phyloP scores from a whole-genome alignment of 2,888 invertebrate genomes.

The Tenthredo livida region DNA sequence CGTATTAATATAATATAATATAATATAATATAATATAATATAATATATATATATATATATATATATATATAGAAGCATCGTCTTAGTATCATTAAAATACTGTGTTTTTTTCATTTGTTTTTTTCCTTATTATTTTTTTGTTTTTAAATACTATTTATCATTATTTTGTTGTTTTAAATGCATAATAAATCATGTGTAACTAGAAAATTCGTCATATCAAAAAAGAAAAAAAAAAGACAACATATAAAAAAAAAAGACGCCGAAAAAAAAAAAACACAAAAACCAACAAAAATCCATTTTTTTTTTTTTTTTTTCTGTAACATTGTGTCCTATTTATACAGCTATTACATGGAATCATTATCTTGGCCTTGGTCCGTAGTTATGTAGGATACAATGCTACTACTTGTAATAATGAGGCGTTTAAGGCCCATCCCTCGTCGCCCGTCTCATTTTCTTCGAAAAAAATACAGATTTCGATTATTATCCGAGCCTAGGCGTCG shows the following conservation, averaged over 20 bases:
- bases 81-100: constrained; percentile 65
- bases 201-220: constrained; percentile 1
- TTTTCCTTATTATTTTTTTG: constrained; percentile 52
- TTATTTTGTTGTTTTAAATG: constrained; percentile 42
- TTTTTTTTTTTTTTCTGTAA: background rate
- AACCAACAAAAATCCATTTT: background rate
- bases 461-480: no score
- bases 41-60: constrained; percentile 52
- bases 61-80: constrained; percentile 59
- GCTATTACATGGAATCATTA: constrained; percentile 16
- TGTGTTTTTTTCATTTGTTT: constrained; percentile 59
- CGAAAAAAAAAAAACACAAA: background rate
- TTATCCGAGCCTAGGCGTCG: no score
- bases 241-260: no score
- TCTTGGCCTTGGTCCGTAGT: constrained; percentile 16
- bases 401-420: background rate
- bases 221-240: background rate
- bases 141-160: constrained; percentile 50
- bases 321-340: constrained; percentile 19
- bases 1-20: constrained; percentile 60
- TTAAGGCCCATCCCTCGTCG: no score
- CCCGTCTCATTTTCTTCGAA: no score
- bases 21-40: no score
- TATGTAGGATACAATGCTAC: constrained; percentile 37
- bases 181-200: background rate